A percentile compares a stretch with the other conserved stretches of the same genome.
phyloP scores from a whole-genome alignment of 2,113 vertebrate genomes.

The Spermophilus dauricus region DNA sequence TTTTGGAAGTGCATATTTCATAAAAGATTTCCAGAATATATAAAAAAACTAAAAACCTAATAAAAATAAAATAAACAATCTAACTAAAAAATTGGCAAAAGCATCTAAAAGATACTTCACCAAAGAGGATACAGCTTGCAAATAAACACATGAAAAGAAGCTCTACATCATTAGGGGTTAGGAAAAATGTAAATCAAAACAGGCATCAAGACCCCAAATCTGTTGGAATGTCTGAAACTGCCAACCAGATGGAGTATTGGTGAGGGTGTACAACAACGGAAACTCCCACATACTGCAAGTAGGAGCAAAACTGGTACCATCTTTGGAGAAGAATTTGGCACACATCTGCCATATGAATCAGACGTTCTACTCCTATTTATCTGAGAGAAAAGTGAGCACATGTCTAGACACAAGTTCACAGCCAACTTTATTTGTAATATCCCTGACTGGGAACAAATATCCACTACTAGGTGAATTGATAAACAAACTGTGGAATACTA shows the following conservation, averaged over 20 bases:
- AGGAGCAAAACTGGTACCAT: not conserved
- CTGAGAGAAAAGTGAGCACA: not conserved
- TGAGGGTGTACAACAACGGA: not conserved
- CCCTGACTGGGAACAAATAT: not conserved
- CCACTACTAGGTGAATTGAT: not conserved
- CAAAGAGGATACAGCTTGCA: not conserved
- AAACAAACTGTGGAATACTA: not conserved
- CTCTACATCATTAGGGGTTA: not conserved
- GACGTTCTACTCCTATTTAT: not conserved
- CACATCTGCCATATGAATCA: not conserved
- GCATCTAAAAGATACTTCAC: not conserved
- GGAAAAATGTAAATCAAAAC: conserved; percentile 20
- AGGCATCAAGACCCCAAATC: not conserved
- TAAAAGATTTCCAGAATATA: conserved; percentile 27
- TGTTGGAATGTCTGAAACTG: not conserved
- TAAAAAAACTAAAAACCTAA: not conserved
- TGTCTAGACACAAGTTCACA: not conserved
- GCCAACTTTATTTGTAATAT: conserved; percentile 29
- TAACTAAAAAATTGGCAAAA: not conserved
- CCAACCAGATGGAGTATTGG: not conserved
- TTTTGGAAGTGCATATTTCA: not conserved
- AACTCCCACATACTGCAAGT: not conserved
- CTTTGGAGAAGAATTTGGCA: not conserved
- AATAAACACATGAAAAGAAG: not conserved
- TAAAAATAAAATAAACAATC: not conserved